Conservation (phyloP, 30 jellyfish, hydroid and myxozoan genomes). For the Aurelia sp. region DNA sequence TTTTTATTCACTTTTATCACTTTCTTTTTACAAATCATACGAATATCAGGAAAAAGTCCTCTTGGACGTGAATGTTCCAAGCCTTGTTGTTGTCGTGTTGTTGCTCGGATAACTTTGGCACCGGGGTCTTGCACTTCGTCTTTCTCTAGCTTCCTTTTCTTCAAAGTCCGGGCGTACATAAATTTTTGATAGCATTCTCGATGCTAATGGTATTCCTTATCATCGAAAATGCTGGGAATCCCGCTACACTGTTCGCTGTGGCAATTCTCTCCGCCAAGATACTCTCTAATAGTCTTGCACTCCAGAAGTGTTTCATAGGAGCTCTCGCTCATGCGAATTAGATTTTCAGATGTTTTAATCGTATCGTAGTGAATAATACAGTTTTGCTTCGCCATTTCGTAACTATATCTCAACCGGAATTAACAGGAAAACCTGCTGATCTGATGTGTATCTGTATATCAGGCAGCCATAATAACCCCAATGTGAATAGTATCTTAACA, state of each 20-base stretch:
- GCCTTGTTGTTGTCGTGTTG: not conserved
- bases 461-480: no score
- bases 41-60: slow-evolving; percentile 32
- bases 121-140: not conserved
- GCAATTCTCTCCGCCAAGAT: slow-evolving; percentile 54
- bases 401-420: no score
- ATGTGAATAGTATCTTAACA: no score
- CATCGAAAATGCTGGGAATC: slow-evolving; percentile 45
- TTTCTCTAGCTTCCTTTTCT: slow-evolving; percentile 26
- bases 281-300: slow-evolving; percentile 44
- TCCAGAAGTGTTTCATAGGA: slow-evolving; percentile 44
- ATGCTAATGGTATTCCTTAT: slow-evolving; percentile 7
- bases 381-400: not conserved
- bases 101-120: slow-evolving; percentile 24
- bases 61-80: slow-evolving; percentile 28
- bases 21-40: slow-evolving; percentile 61
- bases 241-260: slow-evolving; percentile 57
- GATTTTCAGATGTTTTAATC: slow-evolving; percentile 32
- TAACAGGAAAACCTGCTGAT: not conserved
- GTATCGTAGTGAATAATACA: slow-evolving; percentile 50
- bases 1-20: not conserved
- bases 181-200: slow-evolving; percentile 54
- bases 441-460: not conserved
- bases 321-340: slow-evolving; percentile 26
- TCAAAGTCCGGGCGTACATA: slow-evolving; percentile 26